These are phyloP conservation scores for Axis porcinus DNA, from an alignment of 2,113 vertebrate genomes.

Conservation along the genomic window DNA sequence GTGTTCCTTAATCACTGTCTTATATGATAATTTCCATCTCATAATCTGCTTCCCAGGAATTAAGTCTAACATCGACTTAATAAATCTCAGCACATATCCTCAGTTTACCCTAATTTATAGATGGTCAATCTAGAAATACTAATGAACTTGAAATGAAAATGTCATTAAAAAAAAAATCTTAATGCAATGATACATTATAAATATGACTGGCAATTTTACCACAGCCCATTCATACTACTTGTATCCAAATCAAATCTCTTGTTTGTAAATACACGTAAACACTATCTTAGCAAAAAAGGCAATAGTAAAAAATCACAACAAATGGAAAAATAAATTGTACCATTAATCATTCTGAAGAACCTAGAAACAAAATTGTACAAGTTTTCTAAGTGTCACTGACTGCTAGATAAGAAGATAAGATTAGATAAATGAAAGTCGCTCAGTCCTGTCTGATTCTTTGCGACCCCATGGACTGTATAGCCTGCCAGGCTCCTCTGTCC, in stretches of 20 bases:
- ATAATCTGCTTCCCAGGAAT: not conserved
- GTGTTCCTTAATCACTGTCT: not conserved
- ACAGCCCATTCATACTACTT: not conserved
- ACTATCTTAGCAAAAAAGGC: not conserved
- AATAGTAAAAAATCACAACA: not conserved
- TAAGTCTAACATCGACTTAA: not conserved
- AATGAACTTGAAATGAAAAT: not conserved
- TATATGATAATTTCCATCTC: not conserved
- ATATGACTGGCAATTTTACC: not conserved
- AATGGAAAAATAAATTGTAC: not conserved
- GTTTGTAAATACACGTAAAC: not conserved
- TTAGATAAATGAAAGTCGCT: not conserved
- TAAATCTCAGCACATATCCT: not conserved
- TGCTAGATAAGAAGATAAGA: not conserved
- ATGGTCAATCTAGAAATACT: not conserved
- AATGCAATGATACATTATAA: not conserved
- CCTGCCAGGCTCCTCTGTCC: not conserved
- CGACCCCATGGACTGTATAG: not conserved
- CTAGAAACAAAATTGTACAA: not conserved
- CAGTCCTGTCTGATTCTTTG: not conserved
- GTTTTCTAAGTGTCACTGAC: slow-evolving; percentile 2
- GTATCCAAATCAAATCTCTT: not conserved
- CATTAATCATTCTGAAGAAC: not conserved
- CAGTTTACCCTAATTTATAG: not conserved
- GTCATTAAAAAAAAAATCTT: not conserved